Conservation (phyloP, 2,113 vertebrate species). For the Perca flavescens region DNA sequence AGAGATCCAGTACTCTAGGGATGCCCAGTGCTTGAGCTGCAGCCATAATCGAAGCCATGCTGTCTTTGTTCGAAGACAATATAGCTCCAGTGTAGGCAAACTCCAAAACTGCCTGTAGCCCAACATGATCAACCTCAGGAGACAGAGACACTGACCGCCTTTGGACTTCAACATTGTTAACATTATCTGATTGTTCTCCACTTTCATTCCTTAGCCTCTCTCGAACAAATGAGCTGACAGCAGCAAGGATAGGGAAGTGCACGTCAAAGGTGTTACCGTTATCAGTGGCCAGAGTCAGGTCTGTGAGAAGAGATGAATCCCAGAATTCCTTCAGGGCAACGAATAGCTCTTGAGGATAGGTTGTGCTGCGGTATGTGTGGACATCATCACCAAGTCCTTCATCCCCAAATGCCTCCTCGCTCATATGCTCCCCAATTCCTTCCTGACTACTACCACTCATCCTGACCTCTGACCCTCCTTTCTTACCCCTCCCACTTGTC, state of each 20-base stretch:
- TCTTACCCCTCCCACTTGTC: neutral
- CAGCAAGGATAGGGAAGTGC: conserved; percentile 83
- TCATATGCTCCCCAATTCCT: neutral
- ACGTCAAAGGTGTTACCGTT: conserved; percentile 58
- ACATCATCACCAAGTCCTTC: neutral
- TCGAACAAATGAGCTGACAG: conserved; percentile 82
- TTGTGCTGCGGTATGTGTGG: conserved; percentile 29
- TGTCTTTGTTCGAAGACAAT: conserved; percentile 50
- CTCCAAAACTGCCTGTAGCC: conserved; percentile 84
- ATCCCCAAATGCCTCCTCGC: neutral
- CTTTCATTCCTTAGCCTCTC: conserved; percentile 39
- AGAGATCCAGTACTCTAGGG: conserved; percentile 78
- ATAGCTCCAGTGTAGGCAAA: conserved; percentile 89
- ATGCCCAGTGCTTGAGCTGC: conserved; percentile 82
- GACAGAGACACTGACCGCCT: conserved; percentile 40
- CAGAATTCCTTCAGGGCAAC: conserved; percentile 71
- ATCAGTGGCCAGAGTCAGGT: conserved; percentile 76
- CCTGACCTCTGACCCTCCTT: conserved; percentile 8
- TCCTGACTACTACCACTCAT: conserved; percentile 2
- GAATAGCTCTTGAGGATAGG: conserved; percentile 75
- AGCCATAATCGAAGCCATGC: conserved; percentile 58
- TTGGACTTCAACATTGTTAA: neutral
- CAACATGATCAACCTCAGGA: conserved; percentile 57
- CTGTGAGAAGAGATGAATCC: conserved; percentile 77
- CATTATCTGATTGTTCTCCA: neutral